Evolutionary conservation across 2,113 vertebrate species (phyloP).

Genomic region (Anhinga rufa): DNA sequence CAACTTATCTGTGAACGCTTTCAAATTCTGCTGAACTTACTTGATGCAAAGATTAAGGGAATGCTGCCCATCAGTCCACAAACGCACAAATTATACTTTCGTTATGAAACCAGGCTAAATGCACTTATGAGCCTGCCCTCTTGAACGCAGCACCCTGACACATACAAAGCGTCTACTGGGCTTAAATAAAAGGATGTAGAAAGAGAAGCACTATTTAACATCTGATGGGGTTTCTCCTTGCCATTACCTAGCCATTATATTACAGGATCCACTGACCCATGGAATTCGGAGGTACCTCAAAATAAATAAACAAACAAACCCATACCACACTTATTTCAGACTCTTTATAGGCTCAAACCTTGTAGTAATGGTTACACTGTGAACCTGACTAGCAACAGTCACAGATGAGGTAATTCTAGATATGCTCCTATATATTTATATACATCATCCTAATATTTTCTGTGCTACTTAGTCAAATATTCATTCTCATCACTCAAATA

Average conservation of each 20-base stretch:
- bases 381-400: background rate
- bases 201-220: background rate
- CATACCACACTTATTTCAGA: background rate
- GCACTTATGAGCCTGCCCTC: background rate
- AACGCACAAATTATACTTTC: background rate
- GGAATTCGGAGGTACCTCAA: background rate
- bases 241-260: background rate
- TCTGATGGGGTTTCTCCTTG: background rate
- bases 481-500: background rate
- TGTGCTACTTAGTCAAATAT: background rate
- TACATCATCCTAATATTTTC: background rate
- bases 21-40: background rate
- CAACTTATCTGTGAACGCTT: background rate
- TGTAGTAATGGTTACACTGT: background rate
- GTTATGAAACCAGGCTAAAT: background rate
- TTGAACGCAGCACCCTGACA: background rate
- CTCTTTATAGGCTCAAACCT: background rate
- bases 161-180: background rate
- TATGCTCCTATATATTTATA: background rate
- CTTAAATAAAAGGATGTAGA: background rate
- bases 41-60: background rate
- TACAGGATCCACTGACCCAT: fast-evolving
- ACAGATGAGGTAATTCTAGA: background rate
- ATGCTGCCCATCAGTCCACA: background rate
- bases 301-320: background rate